Evolutionary conservation across 2,888 invertebrate genomes (phyloP).

Genomic region (Apeira syringaria): DNA sequence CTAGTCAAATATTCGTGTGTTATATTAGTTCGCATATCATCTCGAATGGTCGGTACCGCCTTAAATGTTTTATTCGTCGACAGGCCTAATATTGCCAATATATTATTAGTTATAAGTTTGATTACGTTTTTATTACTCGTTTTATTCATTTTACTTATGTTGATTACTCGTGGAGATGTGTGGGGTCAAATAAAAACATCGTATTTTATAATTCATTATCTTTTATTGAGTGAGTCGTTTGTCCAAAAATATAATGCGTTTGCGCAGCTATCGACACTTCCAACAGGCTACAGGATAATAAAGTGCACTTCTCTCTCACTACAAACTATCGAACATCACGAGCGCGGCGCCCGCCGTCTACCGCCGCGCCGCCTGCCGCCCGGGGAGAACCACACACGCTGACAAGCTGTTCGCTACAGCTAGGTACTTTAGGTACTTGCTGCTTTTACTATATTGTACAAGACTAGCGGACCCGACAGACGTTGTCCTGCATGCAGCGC

Average conservation of each 20-base stretch:
- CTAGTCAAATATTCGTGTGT: slow-evolving; percentile 17
- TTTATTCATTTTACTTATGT: slow-evolving; percentile 12
- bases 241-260: slow-evolving; percentile 80
- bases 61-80: background rate
- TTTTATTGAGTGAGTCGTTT: slow-evolving; percentile 73
- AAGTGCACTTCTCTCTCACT: slow-evolving; percentile 63
- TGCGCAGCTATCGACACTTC: slow-evolving; percentile 62
- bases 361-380: no score
- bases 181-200: slow-evolving; percentile 40
- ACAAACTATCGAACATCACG: slow-evolving; percentile 44
- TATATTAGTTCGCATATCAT: background rate
- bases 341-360: no score
- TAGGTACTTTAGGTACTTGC: no score
- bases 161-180: slow-evolving; percentile 9
- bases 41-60: background rate
- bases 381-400: slow-evolving; percentile 17
- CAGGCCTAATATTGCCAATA: slow-evolving; percentile 7
- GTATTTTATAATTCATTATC: slow-evolving; percentile 53
- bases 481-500: no score
- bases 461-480: no score
- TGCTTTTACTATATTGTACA: no score
- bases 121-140: slow-evolving; percentile 7
- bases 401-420: no score
- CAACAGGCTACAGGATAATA: slow-evolving; percentile 64
- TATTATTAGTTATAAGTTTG: slow-evolving; percentile 7